Evolutionary conservation across 1,140 invertebrate genomes (phyloP), one percentile per base, ranked within the genome.

Genomic region (Philaenus spumarius): DNA sequence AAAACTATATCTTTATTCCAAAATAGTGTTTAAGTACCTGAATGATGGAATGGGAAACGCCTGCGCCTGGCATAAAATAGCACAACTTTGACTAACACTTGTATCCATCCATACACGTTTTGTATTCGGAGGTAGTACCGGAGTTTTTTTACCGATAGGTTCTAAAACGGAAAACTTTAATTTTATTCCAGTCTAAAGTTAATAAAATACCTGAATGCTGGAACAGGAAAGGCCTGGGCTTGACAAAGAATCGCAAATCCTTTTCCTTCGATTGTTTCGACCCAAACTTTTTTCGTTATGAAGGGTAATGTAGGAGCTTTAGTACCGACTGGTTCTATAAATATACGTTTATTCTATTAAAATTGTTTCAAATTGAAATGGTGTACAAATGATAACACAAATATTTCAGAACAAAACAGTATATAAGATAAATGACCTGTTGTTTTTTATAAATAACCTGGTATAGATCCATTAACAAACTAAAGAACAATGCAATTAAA

Each of bases 291-390:
- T 51, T 64, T 64, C 19, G 51, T 34, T 62, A 82, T 78, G 55
- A 80, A 80, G 37, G 82, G 74, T 65, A 88, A 82, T 54, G 82
- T 80, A 11, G 84, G 84, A 42, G 82, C 79, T 75, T 84, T 85
- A 62, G 83, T 81, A 63, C 83, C 82, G 59, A 88, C 79, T 6
- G 86, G 85, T 72, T 89, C 86, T 84, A 62, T 55, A 30, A 17
- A 55, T 57, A 52, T 55, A 35, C 26, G n/a, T n/a, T n/a, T n/a
- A n/a, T n/a, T n/a, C n/a, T n/a, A n/a, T n/a, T n/a, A n/a, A n/a
- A n/a, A n/a, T n/a, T n/a, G n/a, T n/a, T n/a, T n/a, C n/a, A n/a
- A n/a, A n/a, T n/a, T n/a, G n/a, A n/a, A n/a, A n/a, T n/a, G n/a
- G n/a, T n/a, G n/a, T n/a, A n/a, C n/a, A n/a, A n/a, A n/a, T n/a